Evolutionary conservation across 2,113 vertebrate genomes (phyloP).

Genomic region (Anseranas semipalmata): DNA sequence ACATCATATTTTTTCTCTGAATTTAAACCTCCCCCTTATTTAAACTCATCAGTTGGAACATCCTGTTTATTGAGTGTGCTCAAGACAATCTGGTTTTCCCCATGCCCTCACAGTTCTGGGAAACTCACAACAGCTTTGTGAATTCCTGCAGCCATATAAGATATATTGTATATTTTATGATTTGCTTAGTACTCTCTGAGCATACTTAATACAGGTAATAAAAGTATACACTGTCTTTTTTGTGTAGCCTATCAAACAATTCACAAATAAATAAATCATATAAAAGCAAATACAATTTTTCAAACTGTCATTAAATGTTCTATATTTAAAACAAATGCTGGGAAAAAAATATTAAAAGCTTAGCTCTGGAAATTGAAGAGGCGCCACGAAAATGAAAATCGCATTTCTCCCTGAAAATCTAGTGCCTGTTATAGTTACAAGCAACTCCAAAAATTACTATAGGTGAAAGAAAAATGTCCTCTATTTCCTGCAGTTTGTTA

Average conservation of each 20-base stretch:
- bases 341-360: slow-evolving; percentile 15
- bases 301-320: slow-evolving; percentile 26
- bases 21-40: neutral
- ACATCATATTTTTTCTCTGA: neutral
- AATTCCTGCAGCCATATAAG: slow-evolving; percentile 20
- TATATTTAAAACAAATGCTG: slow-evolving; percentile 51
- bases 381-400: slow-evolving; percentile 17
- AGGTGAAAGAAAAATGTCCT: slow-evolving; percentile 30
- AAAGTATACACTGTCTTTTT: slow-evolving; percentile 11
- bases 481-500: slow-evolving; percentile 26
- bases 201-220: slow-evolving; percentile 38
- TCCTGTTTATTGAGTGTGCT: neutral
- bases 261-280: slow-evolving; percentile 50
- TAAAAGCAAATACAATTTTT: slow-evolving; percentile 51
- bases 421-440: slow-evolving; percentile 19
- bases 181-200: slow-evolving; percentile 41
- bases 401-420: slow-evolving; percentile 37
- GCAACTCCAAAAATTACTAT: slow-evolving; percentile 19
- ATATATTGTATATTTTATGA: slow-evolving; percentile 36
- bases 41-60: neutral
- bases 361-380: slow-evolving; percentile 33
- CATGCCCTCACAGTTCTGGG: neutral
- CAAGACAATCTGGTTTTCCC: neutral
- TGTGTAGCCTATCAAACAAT: slow-evolving; percentile 11
- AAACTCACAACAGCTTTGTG: neutral